A percentile compares a stretch with the other conserved stretches of the same genome.
Conservation (phyloP, 1,140 invertebrate species). For the Choristoneura fumiferana region DNA sequence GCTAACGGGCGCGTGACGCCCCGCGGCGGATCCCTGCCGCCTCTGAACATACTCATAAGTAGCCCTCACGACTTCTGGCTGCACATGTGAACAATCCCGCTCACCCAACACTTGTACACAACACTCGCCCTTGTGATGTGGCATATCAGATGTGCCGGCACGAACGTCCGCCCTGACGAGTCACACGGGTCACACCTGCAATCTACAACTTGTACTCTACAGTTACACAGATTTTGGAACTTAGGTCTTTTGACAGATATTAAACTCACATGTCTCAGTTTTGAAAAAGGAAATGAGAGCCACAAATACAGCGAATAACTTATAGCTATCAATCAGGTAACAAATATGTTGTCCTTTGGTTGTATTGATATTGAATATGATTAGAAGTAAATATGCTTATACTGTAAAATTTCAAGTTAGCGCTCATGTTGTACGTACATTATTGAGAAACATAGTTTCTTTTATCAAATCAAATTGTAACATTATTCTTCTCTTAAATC, state of each 20-base stretch:
- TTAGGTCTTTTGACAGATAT: constrained; percentile 58
- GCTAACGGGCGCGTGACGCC: constrained; percentile 59
- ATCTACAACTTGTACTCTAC: constrained; percentile 42
- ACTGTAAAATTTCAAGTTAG: constrained; percentile 33
- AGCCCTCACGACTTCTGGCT: constrained; percentile 33
- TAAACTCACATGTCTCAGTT: constrained; percentile 38
- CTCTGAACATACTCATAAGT: constrained; percentile 34
- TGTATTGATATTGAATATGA: constrained; percentile 47
- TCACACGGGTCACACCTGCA: constrained; percentile 42
- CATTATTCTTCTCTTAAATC: constrained; percentile 29
- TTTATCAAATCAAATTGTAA: constrained; percentile 26
- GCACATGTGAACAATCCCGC: constrained; percentile 5
- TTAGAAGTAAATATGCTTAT: constrained; percentile 26
- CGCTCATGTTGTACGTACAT: constrained; percentile 31
- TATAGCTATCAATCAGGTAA: constrained; percentile 24
- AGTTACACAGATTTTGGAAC: constrained; percentile 55
- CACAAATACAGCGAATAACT: constrained; percentile 37
- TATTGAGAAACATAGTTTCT: constrained; percentile 31
- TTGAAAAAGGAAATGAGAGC: constrained; percentile 24
- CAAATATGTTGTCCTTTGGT: constrained; percentile 33
- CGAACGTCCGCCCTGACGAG: constrained; percentile 25
- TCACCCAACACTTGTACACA: constrained; percentile 27
- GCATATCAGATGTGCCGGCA: constrained; percentile 34
- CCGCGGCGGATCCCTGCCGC: constrained; percentile 41
- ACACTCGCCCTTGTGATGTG: background rate